Base-by-base conservation (phyloP, 2,797 vertebrate species). In the Gymnothorax javanicus region DNA sequence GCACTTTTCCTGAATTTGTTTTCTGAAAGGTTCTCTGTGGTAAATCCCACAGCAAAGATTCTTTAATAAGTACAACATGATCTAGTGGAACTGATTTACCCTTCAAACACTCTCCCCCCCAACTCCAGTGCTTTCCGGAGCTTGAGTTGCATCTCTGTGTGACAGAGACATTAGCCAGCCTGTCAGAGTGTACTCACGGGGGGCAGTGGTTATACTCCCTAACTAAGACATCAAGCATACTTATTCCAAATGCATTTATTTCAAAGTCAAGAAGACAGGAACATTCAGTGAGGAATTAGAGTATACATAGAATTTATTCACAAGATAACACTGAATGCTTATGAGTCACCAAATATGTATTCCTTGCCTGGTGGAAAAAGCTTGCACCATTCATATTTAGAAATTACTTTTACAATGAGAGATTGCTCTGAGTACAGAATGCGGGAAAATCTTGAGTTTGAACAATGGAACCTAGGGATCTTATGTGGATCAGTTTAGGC, bases 81-180 rank as follows among this genome's bases (percentile, higher is more conserved):
- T 52, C 73, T 20, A 52, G 73, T 77, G 27, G 15, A 43, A 77
- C 33, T 77, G 33, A 77, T 77, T 43, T 13, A 77, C 33, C 52
- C 73, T 52, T 77, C 11, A 77, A 77, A 50, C 33, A 60, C 9
- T 0, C 25, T 9, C 69, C 2, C 69, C n/a, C n/a, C 11, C 8
- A 6, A 25, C 64, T 13, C 71, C 69, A 33, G 43, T 77, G 4
- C 13, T 43, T 33, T 15, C 71, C 9, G 71, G 71, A 43, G 33
- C 5, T 9, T 20, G 50, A 23, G 77, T 20, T 20, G 20, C 77
- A n/a, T 56, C 77, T 81, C 77, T 56, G 77, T 52, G 23, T 81
- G 77, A 81, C 77, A 81, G 77, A 81, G 52, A 81, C 77, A 56
- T 81, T 81, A 81, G 52, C 50, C 50, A 81, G 77, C 77, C 77